phyloP scores from a whole-genome alignment of 2,888 invertebrate genomes.

The Caenorhabditis becei region DNA sequence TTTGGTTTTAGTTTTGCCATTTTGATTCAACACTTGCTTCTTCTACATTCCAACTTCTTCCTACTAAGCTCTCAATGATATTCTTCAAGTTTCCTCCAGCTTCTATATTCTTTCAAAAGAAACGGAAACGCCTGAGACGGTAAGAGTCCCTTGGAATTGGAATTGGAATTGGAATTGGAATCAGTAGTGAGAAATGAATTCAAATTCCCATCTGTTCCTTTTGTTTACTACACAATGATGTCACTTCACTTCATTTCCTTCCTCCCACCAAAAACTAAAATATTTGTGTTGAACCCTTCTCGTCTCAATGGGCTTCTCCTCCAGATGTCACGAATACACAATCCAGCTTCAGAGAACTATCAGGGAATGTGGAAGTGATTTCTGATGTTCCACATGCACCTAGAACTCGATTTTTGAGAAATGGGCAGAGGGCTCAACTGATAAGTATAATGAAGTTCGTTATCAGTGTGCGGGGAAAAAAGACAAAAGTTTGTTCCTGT shows the following conservation, averaged over 20 bases:
- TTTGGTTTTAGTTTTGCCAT: slow-evolving; percentile 17
- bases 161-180: too few relatives aligned
- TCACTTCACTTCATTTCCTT: slow-evolving; percentile 14
- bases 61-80: slow-evolving; percentile 10
- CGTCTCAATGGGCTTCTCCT: slow-evolving; percentile 23
- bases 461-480: background rate
- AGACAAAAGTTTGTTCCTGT: slow-evolving; percentile 1
- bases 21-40: background rate
- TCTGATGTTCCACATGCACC: background rate
- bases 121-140: slow-evolving; percentile 26
- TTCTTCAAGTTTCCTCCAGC: slow-evolving; percentile 51
- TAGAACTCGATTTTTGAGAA: slow-evolving; percentile 3
- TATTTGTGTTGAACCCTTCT: slow-evolving; percentile 24
- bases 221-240: slow-evolving; percentile 48
- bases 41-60: background rate
- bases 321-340: slow-evolving; percentile 38
- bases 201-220: slow-evolving; percentile 1
- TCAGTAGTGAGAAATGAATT: background rate
- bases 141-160: background rate
- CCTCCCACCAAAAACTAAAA: slow-evolving; percentile 37
- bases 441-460: slow-evolving; percentile 2
- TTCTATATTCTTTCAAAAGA: slow-evolving; percentile 47
- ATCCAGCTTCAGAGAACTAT: slow-evolving; percentile 19
- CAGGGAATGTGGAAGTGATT: background rate
- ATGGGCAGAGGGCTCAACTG: background rate